Base-by-base conservation (phyloP, 2,888 invertebrate species). In the Cyclophora punctaria region DNA sequence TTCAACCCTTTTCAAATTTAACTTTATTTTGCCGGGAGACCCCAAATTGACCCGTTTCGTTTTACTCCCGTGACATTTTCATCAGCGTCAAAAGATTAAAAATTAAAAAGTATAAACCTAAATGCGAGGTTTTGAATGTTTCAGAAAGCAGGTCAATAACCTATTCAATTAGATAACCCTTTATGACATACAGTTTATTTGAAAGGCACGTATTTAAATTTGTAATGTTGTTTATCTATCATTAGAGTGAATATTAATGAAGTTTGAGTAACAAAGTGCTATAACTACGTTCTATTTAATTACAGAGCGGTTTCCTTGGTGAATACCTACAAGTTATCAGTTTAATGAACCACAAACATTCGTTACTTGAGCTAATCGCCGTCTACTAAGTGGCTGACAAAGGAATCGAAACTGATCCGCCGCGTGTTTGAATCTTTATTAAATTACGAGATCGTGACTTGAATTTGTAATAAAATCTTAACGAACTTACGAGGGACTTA, bases 1-100 rank as follows among this genome's bases (percentile, higher is more conserved):
- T 74, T 73, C 67, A 73, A 69, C 69, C 72, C 63, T 73, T 73
- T 77, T 75, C 63, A 69, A 69, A 75, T 71, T 73, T 61, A 69
- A 66, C 64, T 66, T 20, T 58, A 66, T 67, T 72, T 75, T 69
- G 63, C 37, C 4, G 37, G 56, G 55, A 53, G 55, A 58, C 48
- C 51, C 57, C 64, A 63, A 66, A 59, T 66, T 64, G 63, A 58
- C 55, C 53, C 37, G 37, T 5, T 37, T 35, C 49, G 50, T 55
- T 58, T 49, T 49, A 47, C 53, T 47, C 46, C 46, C 51, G 53
- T 63, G 66, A 67, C 62, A 62, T 47, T 59, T 50, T 52, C 64
- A 63, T 67, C 66, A 68, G 71, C 67, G 64, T 34, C 34, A 35
- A 37, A 37, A 37, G 37, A 37, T 37, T 37, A 37, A 37, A 37